A percentile compares a stretch with the other conserved stretches of the same genome.
phyloP scores from a whole-genome alignment of 2,113 vertebrate species.

The Nicator chloris region DNA sequence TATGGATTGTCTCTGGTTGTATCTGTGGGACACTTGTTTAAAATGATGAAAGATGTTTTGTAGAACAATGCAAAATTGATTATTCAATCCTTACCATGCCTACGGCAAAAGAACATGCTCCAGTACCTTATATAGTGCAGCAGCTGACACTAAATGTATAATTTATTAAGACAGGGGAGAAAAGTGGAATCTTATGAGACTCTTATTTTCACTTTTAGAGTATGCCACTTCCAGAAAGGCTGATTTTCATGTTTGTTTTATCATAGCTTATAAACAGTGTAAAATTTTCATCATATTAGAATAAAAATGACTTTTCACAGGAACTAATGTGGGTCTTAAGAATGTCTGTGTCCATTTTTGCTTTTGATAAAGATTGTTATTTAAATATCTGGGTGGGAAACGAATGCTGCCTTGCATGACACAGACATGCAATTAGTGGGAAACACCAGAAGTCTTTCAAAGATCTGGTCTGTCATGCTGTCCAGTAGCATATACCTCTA shows the following conservation, averaged over 20 bases:
- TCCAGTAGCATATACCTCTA: fast-evolving
- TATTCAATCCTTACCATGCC: neutral
- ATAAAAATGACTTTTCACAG: neutral
- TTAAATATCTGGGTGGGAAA: neutral
- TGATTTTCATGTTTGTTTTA: neutral
- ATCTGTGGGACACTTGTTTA: neutral
- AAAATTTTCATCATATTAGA: neutral
- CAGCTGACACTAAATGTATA: neutral
- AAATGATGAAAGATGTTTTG: neutral
- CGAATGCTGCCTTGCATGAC: neutral
- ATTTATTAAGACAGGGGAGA: neutral
- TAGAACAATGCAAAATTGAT: neutral
- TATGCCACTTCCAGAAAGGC: neutral
- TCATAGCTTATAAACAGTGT: neutral
- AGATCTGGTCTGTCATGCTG: neutral
- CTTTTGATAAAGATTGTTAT: neutral
- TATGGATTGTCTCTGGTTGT: neutral
- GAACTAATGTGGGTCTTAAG: neutral
- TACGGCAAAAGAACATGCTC: neutral
- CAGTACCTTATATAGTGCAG: neutral
- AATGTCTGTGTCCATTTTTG: neutral
- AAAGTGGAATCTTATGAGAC: neutral
- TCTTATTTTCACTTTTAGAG: neutral
- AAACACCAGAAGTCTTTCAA: neutral
- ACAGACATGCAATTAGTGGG: neutral